A percentile compares a stretch with the other conserved stretches of the same genome.
These are phyloP conservation scores for Mercenaria mercenaria DNA, from an alignment of 1,140 invertebrate species.

Conservation along the genomic window DNA sequence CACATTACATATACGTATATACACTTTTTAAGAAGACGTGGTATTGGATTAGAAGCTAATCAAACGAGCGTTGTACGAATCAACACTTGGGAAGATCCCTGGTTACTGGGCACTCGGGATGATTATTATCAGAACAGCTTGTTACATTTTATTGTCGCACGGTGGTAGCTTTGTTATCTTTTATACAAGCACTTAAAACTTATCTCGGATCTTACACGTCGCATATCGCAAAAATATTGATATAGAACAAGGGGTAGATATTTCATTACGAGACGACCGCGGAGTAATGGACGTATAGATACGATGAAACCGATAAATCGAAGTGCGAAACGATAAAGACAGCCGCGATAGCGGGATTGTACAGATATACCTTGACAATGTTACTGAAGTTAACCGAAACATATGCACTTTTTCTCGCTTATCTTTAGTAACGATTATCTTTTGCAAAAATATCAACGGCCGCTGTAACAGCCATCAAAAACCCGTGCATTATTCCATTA, in stretches of 20 bases:
- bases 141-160: slow-evolving; percentile 23
- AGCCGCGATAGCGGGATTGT: too few species aligned
- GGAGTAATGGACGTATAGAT: too few species aligned
- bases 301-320: too few species aligned
- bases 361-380: too few species aligned
- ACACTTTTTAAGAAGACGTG: not conserved
- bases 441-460: too few species aligned
- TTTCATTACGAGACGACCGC: too few species aligned
- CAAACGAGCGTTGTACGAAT: not conserved
- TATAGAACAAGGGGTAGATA: slow-evolving; percentile 7
- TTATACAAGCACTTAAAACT: slow-evolving; percentile 8
- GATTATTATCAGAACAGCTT: not conserved
- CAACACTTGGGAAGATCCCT: not conserved
- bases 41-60: not conserved
- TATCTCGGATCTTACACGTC: not conserved
- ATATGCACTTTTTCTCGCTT: too few species aligned
- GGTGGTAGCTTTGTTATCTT: slow-evolving; percentile 23
- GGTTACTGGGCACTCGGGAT: not conserved
- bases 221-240: slow-evolving; percentile 5
- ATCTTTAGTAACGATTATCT: too few species aligned
- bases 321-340: too few species aligned
- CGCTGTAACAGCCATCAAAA: too few species aligned
- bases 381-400: too few species aligned
- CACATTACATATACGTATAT: not conserved
- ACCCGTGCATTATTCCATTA: too few species aligned